Evolutionary conservation across 53 echinoderm and acorn worm genomes (phyloP), one percentile per base, ranked within the genome.

Genomic region (Temnopleurus reevesii): DNA sequence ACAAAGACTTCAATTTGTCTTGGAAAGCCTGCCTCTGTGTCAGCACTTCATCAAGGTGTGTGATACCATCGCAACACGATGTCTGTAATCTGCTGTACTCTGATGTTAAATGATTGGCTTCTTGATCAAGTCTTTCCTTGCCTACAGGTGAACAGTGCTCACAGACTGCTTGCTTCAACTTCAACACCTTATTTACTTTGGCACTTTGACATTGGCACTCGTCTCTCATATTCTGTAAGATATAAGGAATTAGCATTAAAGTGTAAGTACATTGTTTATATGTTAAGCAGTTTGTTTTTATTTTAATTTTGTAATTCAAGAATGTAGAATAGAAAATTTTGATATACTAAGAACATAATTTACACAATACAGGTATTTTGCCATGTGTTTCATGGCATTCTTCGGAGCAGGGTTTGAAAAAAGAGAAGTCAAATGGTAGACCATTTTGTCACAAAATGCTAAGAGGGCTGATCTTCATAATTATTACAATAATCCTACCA

Each of bases 1-100:
- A 58, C 56, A 94, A 25, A 9, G 51, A 33, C 23, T 76, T 81
- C 5, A 86, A 24, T 58, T 80, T 81, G 12, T 59, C 27, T 10
- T 59, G 53, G 76, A 94, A 92, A 24, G 8, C 81, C 63, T 90
- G 66, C 43, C 94, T 86, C 59, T 90, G 81, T 19, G 66, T 76
- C 2, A 92, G 89, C 21, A 76, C 84, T 18, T 45, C 63, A 31
- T 76, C 84, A 17, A 94, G 38, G 21, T 8, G 38, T 41, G 71
- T 4, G 2, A 71, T 21, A 9, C 31, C 60, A 59, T 46, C 90
- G 12, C n/a, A 8, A 4, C 21, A 15, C 28, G 41, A 21, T 21
- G 19, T 23, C 71, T 38, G 76, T 38, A 91, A 77, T 33, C 87
- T 55, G 4, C 35, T 53, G 36, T 90, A 92, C 53, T 88, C 76